A percentile compares a stretch with the other conserved stretches of the same genome.
Evolutionary conservation across 2,797 vertebrate genomes (phyloP).

Genomic region (Scarus forsteni): DNA sequence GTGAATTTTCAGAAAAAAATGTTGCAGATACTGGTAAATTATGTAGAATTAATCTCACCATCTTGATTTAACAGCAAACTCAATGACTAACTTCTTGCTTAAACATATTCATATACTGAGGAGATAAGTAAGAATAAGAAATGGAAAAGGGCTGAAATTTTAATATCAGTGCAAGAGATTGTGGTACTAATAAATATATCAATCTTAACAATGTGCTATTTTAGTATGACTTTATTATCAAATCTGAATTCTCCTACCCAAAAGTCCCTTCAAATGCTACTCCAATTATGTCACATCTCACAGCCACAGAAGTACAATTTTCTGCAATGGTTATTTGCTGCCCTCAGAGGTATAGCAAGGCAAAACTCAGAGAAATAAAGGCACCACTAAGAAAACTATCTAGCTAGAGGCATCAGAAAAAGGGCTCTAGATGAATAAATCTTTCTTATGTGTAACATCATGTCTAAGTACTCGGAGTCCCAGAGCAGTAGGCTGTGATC

Average conservation of each 20-base stretch:
- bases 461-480: slow-evolving; percentile 61
- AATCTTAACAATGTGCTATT: background rate
- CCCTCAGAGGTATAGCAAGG: slow-evolving; percentile 47
- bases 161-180: background rate
- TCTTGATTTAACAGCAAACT: background rate
- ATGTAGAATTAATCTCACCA: background rate
- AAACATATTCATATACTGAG: background rate
- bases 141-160: background rate
- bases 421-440: slow-evolving; percentile 62
- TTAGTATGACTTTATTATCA: background rate
- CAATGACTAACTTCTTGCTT: background rate
- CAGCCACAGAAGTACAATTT: slow-evolving; percentile 42
- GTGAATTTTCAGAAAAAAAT: background rate
- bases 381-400: slow-evolving; percentile 58
- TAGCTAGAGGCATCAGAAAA: slow-evolving; percentile 51
- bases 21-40: background rate
- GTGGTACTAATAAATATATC: background rate
- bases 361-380: slow-evolving; percentile 60
- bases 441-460: slow-evolving; percentile 61
- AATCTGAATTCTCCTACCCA: background rate
- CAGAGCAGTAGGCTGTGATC: slow-evolving; percentile 58
- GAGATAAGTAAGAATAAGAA: background rate
- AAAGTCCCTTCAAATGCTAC: slow-evolving; percentile 5
- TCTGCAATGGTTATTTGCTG: slow-evolving; percentile 48
- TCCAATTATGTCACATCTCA: slow-evolving; percentile 38